A percentile compares a stretch with the other conserved stretches of the same genome.
Evolutionary conservation across 2,888 invertebrate genomes (phyloP).

Genomic region (Silvanus unidentatus): DNA sequence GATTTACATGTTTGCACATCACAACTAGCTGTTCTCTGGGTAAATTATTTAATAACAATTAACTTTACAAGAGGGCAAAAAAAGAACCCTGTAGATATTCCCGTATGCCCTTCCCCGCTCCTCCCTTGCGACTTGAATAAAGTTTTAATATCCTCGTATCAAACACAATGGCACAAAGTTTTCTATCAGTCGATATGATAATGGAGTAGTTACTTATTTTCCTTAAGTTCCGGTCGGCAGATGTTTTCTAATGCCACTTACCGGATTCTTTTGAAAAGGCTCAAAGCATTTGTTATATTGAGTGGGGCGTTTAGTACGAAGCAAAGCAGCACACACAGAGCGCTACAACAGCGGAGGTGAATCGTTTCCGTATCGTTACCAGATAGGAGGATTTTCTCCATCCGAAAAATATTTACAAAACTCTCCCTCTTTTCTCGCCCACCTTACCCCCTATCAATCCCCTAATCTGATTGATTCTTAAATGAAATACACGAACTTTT

Average conservation of each 20-base stretch:
- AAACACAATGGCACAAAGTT: conserved; percentile 30
- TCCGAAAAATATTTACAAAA: conserved; percentile 3
- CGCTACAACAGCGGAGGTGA: not conserved
- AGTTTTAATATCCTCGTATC: conserved; percentile 31
- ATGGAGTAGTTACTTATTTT: conserved; percentile 17
- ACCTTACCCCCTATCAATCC: too few species aligned
- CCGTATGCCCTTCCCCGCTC: too few species aligned
- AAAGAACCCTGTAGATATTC: too few species aligned
- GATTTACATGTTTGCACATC: too few species aligned
- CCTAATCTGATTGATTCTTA: conserved; percentile 2
- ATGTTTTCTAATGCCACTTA: conserved; percentile 27
- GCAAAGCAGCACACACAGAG: not conserved
- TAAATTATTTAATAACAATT: too few species aligned
- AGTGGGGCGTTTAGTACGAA: conserved; percentile 2
- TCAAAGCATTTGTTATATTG: conserved; percentile 6
- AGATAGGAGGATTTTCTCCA: conserved; percentile 1
- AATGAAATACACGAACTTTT: conserved; percentile 2
- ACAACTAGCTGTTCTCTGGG: too few species aligned
- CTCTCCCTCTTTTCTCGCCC: not conserved
- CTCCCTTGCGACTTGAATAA: too few species aligned
- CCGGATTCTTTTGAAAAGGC: conserved; percentile 19
- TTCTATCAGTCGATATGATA: conserved; percentile 23
- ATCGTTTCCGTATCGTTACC: not conserved
- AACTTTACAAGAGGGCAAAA: too few species aligned
- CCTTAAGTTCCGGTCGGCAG: conserved; percentile 19